A percentile compares a stretch with the other conserved stretches of the same genome.
phyloP scores from a whole-genome alignment of 1,140 invertebrate species.

The Grapholita molesta region DNA sequence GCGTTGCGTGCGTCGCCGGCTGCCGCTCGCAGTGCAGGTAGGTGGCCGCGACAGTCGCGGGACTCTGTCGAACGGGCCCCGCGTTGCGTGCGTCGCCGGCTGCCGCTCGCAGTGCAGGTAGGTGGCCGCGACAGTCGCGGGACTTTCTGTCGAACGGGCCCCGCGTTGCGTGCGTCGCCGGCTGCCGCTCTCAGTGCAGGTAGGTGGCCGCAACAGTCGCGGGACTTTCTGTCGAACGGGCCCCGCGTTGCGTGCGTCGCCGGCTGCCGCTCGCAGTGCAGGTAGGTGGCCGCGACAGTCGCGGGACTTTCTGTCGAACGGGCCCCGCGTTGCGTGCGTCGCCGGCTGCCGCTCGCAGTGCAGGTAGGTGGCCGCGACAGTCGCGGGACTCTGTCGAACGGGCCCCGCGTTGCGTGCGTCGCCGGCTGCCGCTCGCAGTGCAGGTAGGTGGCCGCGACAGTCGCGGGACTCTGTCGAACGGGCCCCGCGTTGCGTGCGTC shows the following conservation, averaged over 20 bases:
- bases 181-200: too few relatives aligned
- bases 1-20: too few relatives aligned
- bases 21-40: too few relatives aligned
- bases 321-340: conserved; percentile 47
- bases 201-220: conserved; percentile 33
- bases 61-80: conserved; percentile 56
- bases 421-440: conserved; percentile 43
- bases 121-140: too few relatives aligned
- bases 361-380: too few relatives aligned
- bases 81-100: conserved; percentile 58
- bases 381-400: conserved; percentile 55
- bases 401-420: conserved; percentile 54
- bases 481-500: conserved; percentile 56
- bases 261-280: conserved; percentile 35
- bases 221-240: conserved; percentile 55
- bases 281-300: too few relatives aligned
- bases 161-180: too few relatives aligned
- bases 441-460: too few relatives aligned
- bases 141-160: too few relatives aligned
- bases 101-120: conserved; percentile 30
- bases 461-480: too few relatives aligned
- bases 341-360: too few relatives aligned
- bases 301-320: conserved; percentile 54
- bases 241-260: conserved; percentile 59
- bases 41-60: too few relatives aligned